These are phyloP conservation scores for Strigamia maritima DNA, from an alignment of 2,888 invertebrate species.

Conservation along the genomic window DNA sequence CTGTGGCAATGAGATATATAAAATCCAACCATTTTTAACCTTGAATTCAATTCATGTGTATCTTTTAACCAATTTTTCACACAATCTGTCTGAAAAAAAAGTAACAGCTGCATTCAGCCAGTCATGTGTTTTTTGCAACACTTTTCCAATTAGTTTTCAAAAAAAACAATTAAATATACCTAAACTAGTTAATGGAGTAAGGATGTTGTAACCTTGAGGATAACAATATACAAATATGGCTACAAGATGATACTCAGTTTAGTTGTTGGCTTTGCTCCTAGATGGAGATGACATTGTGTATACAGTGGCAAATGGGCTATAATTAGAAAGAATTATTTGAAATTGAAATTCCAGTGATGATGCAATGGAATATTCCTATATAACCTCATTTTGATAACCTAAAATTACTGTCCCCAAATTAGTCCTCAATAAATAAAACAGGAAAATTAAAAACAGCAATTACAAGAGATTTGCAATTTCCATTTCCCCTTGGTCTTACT, in stretches of 20 bases:
- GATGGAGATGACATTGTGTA: constrained; percentile 18
- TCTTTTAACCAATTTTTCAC: not conserved
- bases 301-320: not conserved
- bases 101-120: not conserved
- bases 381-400: constrained; percentile 16
- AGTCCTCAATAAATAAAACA: not conserved
- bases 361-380: constrained; percentile 3
- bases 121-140: not conserved
- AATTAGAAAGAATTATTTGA: not conserved
- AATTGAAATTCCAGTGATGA: constrained; percentile 1
- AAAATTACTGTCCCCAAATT: not conserved
- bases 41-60: not conserved
- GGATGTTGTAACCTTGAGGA: not conserved
- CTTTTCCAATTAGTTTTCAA: not conserved
- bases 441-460: not conserved
- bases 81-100: not conserved
- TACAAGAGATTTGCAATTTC: not conserved
- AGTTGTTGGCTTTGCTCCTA: constrained; percentile 2
- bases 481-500: no score
- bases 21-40: not conserved
- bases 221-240: not conserved
- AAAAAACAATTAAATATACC: not conserved
- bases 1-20: no score
- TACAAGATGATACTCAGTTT: constrained; percentile 4
- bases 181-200: not conserved